Conservation (phyloP, 2,113 vertebrate species). For the Dicerorhinus sumatrensis region DNA sequence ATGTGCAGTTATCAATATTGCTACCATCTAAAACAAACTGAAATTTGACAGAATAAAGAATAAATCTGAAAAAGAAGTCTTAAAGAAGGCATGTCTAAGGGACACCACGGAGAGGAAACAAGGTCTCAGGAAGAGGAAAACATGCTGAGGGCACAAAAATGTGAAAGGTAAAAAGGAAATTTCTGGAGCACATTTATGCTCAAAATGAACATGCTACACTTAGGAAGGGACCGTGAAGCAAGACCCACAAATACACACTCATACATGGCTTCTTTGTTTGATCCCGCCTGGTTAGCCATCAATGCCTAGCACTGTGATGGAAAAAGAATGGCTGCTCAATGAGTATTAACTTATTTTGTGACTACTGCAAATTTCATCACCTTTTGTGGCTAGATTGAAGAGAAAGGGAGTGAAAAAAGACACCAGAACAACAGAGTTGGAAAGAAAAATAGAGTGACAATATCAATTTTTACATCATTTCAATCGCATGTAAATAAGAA, state of each 20-base stretch:
- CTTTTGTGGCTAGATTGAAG: background rate
- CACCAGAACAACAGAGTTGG: background rate
- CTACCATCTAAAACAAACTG: background rate
- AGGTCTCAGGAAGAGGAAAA: background rate
- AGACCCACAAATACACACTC: background rate
- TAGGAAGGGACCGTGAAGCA: background rate
- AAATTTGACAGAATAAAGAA: conserved; percentile 20
- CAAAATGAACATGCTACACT: background rate
- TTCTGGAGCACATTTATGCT: background rate
- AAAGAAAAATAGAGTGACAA: background rate
- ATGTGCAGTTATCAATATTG: background rate
- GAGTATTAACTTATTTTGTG: background rate
- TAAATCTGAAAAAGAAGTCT: background rate
- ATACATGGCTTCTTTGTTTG: background rate
- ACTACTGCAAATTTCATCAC: background rate
- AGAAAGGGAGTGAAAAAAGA: background rate
- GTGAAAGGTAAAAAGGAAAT: background rate
- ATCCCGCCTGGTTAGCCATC: background rate
- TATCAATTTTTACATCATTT: background rate
- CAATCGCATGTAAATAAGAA: background rate
- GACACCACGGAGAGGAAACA: background rate
- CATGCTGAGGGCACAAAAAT: background rate
- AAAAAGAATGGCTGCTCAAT: background rate
- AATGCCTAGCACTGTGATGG: background rate
- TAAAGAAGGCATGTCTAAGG: background rate